These are phyloP conservation scores for Cantharis nigra DNA, from an alignment of 2,888 invertebrate species.

Conservation along the genomic window DNA sequence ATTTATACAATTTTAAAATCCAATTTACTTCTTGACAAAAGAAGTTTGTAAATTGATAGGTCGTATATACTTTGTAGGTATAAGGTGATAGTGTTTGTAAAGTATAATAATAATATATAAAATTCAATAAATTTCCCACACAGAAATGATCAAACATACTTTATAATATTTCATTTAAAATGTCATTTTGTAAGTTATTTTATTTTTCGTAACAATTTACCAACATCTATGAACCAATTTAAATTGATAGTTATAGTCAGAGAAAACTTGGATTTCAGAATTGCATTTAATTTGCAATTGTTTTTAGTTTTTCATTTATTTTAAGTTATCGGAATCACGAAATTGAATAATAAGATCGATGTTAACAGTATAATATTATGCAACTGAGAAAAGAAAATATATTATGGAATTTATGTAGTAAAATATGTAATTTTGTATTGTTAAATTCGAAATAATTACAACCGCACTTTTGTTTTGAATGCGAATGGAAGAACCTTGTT, in stretches of 20 bases:
- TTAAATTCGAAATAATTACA: too few species aligned
- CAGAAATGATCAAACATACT: neutral
- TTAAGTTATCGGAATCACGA: too few species aligned
- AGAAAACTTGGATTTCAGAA: neutral
- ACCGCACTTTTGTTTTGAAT: too few species aligned
- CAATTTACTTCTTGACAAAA: neutral
- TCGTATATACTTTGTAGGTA: neutral
- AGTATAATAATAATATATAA: neutral
- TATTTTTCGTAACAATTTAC: neutral
- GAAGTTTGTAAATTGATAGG: neutral
- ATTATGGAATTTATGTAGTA: too few species aligned
- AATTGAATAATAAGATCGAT: too few species aligned
- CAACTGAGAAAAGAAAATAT: too few species aligned
- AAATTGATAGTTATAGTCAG: neutral
- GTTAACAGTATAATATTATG: too few species aligned
- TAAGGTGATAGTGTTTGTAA: neutral
- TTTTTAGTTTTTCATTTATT: neutral
- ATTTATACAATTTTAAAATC: neutral
- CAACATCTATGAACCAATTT: neutral
- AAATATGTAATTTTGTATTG: too few species aligned
- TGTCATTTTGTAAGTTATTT: neutral
- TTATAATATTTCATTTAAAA: neutral
- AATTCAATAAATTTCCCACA: neutral
- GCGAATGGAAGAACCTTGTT: neutral
- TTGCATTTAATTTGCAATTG: too few species aligned